Conservation (phyloP, 2,888 invertebrate species). For the Catocala nupta region DNA sequence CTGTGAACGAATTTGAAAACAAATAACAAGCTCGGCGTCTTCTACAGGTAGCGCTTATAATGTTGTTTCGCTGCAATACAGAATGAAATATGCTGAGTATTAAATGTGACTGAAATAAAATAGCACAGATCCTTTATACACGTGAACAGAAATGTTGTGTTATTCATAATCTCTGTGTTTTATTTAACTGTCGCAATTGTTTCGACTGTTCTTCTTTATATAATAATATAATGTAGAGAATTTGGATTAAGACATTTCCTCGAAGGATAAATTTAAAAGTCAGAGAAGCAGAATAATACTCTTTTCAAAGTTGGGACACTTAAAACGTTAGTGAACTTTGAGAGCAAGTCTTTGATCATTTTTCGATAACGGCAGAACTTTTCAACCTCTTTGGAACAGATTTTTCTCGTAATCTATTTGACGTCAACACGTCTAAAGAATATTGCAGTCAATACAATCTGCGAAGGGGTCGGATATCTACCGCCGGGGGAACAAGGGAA, state of each 20-base stretch:
- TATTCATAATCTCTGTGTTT: constrained; percentile 25
- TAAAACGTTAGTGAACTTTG: constrained; percentile 31
- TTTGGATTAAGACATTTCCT: constrained; percentile 3
- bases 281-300: constrained; percentile 21
- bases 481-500: constrained; percentile 38
- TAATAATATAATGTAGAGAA: constrained; percentile 8
- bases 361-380: constrained; percentile 37
- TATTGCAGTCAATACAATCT: constrained; percentile 51
- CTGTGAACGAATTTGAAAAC: constrained; percentile 32
- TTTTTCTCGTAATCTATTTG: constrained; percentile 40
- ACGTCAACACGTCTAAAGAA: constrained; percentile 39
- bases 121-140: constrained; percentile 26
- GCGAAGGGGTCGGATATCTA: constrained; percentile 25
- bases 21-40: constrained; percentile 35
- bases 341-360: constrained; percentile 34
- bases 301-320: constrained; percentile 37
- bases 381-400: constrained; percentile 21
- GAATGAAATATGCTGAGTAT: constrained; percentile 37
- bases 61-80: constrained; percentile 22
- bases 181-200: constrained; percentile 9
- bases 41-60: constrained; percentile 26
- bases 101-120: constrained; percentile 40
- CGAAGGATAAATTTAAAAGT: constrained; percentile 16
- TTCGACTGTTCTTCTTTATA: too few species aligned
- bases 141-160: constrained; percentile 22